These are phyloP conservation scores for Meloidogyne exigua DNA, from an alignment of 1,140 invertebrate species.

Conservation along the genomic window DNA sequence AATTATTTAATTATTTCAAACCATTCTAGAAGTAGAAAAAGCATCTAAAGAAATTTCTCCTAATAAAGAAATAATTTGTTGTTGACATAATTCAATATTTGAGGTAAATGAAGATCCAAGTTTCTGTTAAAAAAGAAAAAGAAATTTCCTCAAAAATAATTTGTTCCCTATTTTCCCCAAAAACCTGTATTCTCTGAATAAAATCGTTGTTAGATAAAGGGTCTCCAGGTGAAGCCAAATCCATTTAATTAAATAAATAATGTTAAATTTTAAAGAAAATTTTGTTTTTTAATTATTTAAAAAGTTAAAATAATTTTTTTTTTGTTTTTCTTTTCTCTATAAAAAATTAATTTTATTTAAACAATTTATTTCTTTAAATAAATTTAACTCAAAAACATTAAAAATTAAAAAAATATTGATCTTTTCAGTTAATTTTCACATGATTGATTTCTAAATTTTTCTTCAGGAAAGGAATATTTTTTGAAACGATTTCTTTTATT, in stretches of 20 bases:
- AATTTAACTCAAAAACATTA: no score
- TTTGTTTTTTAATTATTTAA: no score
- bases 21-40: constrained; percentile 23
- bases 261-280: background rate
- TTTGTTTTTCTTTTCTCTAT: no score
- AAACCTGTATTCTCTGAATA: constrained; percentile 17
- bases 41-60: constrained; percentile 29
- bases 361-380: no score
- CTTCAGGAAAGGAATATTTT: background rate
- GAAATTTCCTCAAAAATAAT: no score
- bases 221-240: constrained; percentile 11
- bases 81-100: constrained; percentile 29
- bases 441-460: background rate
- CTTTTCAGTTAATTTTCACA: no score
- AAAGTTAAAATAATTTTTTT: background rate
- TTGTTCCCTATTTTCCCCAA: background rate
- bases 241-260: constrained; percentile 3
- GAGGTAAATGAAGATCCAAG: constrained; percentile 31
- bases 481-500: constrained; percentile 3
- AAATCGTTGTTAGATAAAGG: constrained; percentile 7
- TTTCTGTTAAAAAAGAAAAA: no score
- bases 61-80: constrained; percentile 21
- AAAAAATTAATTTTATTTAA: no score
- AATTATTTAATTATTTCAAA: constrained; percentile 1
- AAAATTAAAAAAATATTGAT: no score